Percentiles rank a stretch among this genome's conserved stretches.
Evolutionary conservation across 2,888 invertebrate species (phyloP).

Genomic region (Conops quadrifasciatus): DNA sequence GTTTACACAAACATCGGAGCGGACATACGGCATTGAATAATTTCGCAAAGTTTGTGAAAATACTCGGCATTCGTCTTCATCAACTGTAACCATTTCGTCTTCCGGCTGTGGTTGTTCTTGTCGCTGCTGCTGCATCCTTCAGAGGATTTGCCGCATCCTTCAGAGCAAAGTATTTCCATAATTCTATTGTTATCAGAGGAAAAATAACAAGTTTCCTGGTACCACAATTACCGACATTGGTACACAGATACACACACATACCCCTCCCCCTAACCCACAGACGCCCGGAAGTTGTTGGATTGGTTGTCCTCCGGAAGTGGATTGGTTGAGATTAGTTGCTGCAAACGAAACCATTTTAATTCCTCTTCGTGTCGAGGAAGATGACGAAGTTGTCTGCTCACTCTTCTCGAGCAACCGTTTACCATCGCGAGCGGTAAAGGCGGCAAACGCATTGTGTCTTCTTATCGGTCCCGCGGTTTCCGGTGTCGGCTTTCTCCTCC

Average conservation of each 20-base stretch:
- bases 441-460: too few species aligned
- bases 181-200: too few species aligned
- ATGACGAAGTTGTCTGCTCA: background rate
- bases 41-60: conserved; percentile 13
- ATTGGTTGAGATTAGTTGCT: background rate
- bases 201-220: too few species aligned
- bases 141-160: too few species aligned
- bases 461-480: too few species aligned
- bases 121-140: too few species aligned
- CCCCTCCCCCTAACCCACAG: background rate
- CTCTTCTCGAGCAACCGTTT: conserved; percentile 14
- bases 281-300: background rate
- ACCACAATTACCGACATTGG: background rate
- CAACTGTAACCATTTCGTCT: background rate
- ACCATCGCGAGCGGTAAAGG: conserved; percentile 8
- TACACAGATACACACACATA: too few species aligned
- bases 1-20: too few species aligned
- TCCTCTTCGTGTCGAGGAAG: background rate
- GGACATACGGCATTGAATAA: conserved; percentile 5
- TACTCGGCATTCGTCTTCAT: conserved; percentile 17
- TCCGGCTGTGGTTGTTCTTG: too few species aligned
- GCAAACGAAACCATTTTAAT: background rate
- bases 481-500: background rate
- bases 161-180: conserved; percentile 20
- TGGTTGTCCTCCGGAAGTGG: conserved; percentile 1